These are phyloP conservation scores for Tachina fera DNA, from an alignment of 2,888 invertebrate genomes.

Conservation along the genomic window DNA sequence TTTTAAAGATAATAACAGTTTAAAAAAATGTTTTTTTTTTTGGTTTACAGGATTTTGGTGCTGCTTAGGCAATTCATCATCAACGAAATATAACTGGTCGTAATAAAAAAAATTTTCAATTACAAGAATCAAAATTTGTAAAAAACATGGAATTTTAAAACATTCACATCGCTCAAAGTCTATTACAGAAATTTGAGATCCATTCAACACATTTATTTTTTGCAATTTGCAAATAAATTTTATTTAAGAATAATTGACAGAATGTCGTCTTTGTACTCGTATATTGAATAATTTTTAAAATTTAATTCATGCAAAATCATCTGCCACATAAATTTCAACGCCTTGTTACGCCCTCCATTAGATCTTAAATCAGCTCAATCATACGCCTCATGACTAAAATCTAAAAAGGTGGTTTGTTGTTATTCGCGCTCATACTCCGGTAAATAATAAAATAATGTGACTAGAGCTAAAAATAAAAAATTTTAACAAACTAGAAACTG, in stretches of 20 bases:
- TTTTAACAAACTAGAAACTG: slow-evolving; percentile 12
- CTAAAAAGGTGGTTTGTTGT: slow-evolving; percentile 36
- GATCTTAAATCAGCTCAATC: slow-evolving; percentile 18
- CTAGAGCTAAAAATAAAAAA: slow-evolving; percentile 7
- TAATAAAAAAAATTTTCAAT: too few species aligned
- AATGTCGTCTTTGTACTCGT: background rate
- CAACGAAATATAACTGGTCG: too few species aligned
- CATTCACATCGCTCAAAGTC: too few species aligned
- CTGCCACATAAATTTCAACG: slow-evolving; percentile 62
- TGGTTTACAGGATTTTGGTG: too few species aligned
- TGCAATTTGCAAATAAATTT: slow-evolving; percentile 44
- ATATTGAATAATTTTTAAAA: slow-evolving; percentile 22
- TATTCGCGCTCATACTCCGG: slow-evolving; percentile 2
- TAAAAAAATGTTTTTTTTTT: too few species aligned
- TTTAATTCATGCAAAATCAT: slow-evolving; percentile 48
- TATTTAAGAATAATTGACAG: slow-evolving; percentile 18
- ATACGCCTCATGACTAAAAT: slow-evolving; percentile 19
- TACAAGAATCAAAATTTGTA: too few species aligned
- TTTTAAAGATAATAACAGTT: too few species aligned
- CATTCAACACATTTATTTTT: slow-evolving; percentile 18
- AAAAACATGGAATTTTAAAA: too few species aligned
- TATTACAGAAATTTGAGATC: background rate
- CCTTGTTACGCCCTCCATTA: slow-evolving; percentile 60
- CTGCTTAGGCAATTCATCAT: too few species aligned
- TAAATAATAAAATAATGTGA: slow-evolving; percentile 29